Conservation (phyloP, 2,888 invertebrate genomes). For the Cerceris ruficornis region DNA sequence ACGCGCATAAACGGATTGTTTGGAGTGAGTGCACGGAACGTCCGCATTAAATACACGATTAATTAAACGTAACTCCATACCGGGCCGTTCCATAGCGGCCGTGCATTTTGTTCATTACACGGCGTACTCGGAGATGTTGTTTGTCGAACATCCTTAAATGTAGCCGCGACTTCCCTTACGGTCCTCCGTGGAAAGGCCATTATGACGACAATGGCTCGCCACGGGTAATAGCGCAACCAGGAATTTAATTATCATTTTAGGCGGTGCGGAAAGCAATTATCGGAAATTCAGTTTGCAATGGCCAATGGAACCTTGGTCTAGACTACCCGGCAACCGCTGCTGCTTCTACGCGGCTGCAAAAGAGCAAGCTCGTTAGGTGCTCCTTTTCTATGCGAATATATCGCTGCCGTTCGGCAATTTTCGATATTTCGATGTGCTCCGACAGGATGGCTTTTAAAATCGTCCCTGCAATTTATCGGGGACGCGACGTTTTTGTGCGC, state of each 20-base stretch:
- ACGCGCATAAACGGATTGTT: slow-evolving; percentile 13
- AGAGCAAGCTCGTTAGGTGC: slow-evolving; percentile 58
- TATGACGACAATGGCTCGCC: slow-evolving; percentile 58
- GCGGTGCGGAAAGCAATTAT: slow-evolving; percentile 79
- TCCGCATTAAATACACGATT: slow-evolving; percentile 35
- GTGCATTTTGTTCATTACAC: slow-evolving; percentile 32
- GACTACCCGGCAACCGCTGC: slow-evolving; percentile 33
- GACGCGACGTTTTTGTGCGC: no score
- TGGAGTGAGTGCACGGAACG: slow-evolving; percentile 7
- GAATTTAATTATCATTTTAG: slow-evolving; percentile 81
- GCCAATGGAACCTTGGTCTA: slow-evolving; percentile 68
- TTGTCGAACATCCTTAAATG: slow-evolving; percentile 54
- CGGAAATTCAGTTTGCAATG: slow-evolving; percentile 78
- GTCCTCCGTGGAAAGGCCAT: slow-evolving; percentile 46
- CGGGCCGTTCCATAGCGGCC: neutral
- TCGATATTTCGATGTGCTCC: neutral
- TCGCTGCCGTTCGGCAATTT: neutral
- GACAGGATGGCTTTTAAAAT: neutral
- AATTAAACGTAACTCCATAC: slow-evolving; percentile 34
- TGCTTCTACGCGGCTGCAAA: slow-evolving; percentile 33
- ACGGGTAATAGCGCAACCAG: slow-evolving; percentile 63
- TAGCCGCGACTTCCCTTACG: slow-evolving; percentile 41
- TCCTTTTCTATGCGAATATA: slow-evolving; percentile 28
- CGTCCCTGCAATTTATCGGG: neutral
- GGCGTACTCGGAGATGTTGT: slow-evolving; percentile 27